phyloP scores from a whole-genome alignment of 2,113 vertebrate genomes.

The Ammodytes dubius region DNA sequence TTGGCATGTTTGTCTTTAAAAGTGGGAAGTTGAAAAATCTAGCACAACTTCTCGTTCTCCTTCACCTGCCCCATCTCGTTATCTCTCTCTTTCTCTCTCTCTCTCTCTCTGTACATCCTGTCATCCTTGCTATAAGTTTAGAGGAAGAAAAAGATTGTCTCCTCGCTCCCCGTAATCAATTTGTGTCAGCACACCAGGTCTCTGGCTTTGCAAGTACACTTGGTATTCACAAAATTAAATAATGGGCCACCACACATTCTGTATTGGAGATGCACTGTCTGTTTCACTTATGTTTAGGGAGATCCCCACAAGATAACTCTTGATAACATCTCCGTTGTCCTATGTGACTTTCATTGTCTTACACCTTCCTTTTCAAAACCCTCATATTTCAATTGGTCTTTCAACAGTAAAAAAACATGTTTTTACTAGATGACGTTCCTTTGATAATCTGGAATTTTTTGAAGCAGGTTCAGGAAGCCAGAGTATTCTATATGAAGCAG shows the following conservation, averaged over 20 bases:
- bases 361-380: conserved; percentile 28
- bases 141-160: conserved; percentile 77
- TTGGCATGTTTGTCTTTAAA: conserved; percentile 74
- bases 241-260: conserved; percentile 75
- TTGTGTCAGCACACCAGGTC: conserved; percentile 74
- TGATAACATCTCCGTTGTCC: conserved; percentile 61
- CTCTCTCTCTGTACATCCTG: conserved; percentile 19
- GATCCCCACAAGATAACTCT: conserved; percentile 62
- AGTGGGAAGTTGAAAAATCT: conserved; percentile 64
- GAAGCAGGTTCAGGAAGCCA: neutral
- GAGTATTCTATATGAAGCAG: conserved; percentile 62
- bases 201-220: conserved; percentile 66
- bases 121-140: conserved; percentile 66
- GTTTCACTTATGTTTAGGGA: conserved; percentile 65
- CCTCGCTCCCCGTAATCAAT: conserved; percentile 73
- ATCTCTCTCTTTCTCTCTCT: neutral
- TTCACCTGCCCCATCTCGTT: conserved; percentile 32
- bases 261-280: conserved; percentile 49
- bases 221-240: conserved; percentile 77
- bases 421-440: conserved; percentile 15
- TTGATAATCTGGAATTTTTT: conserved; percentile 26
- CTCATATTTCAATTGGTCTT: neutral
- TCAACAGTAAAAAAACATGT: conserved; percentile 22
- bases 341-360: conserved; percentile 26
- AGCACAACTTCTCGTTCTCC: conserved; percentile 22